phyloP scores from a whole-genome alignment of 1,140 invertebrate species.

The Octopus sinensis region DNA sequence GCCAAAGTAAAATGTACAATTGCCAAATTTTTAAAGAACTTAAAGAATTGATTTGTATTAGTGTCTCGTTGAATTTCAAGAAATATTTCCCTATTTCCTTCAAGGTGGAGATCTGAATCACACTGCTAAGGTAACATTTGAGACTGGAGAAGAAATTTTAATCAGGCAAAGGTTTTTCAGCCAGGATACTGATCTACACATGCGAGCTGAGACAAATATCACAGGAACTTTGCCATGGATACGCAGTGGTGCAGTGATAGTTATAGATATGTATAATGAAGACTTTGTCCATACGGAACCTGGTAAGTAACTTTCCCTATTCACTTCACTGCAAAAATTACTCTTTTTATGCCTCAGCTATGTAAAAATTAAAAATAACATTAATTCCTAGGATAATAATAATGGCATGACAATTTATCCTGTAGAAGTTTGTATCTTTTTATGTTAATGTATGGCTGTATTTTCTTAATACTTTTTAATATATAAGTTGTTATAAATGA shows the following conservation, averaged over 20 bases:
- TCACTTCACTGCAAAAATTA: background rate
- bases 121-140: conserved; percentile 72
- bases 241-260: conserved; percentile 64
- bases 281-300: conserved; percentile 71
- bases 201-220: conserved; percentile 71
- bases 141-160: conserved; percentile 65
- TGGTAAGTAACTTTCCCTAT: conserved; percentile 54
- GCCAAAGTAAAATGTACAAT: too few species aligned
- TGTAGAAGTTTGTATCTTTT: too few species aligned
- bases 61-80: too few species aligned
- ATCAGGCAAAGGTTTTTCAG: conserved; percentile 79
- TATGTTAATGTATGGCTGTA: too few species aligned
- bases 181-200: conserved; percentile 85
- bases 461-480: too few species aligned
- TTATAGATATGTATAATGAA: conserved; percentile 77
- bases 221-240: conserved; percentile 75
- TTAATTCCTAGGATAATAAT: too few species aligned
- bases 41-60: too few species aligned
- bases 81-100: conserved; percentile 5
- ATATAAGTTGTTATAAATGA: too few species aligned
- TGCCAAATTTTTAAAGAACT: too few species aligned
- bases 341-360: background rate
- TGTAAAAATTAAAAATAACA: too few species aligned
- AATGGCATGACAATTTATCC: too few species aligned
- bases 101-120: conserved; percentile 80